Conservation (phyloP, 2,888 invertebrate genomes). For the Aleiodes alternator region DNA sequence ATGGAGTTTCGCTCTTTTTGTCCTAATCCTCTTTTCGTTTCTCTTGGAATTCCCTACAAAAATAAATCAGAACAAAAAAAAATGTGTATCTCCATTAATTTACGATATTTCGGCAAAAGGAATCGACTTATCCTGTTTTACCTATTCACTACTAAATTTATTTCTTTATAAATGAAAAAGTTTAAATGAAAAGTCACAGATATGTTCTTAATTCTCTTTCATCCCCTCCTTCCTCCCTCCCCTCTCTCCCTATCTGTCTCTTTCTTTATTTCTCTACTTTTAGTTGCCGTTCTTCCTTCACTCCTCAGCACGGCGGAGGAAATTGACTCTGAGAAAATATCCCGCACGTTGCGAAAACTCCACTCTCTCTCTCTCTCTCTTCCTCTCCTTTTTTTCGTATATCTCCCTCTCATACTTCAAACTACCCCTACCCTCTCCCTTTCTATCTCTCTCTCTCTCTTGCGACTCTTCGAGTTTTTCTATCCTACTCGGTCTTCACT, state of each 20-base stretch:
- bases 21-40: too few species aligned
- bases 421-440: too few species aligned
- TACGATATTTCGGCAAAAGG: too few species aligned
- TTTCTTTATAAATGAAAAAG: too few species aligned
- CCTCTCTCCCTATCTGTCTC: neutral
- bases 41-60: too few species aligned
- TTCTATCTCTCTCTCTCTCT: neutral
- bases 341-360: conserved; percentile 28
- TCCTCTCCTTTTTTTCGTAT: neutral
- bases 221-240: neutral
- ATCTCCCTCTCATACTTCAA: too few species aligned
- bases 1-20: too few species aligned
- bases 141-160: too few species aligned
- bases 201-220: neutral
- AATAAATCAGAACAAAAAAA: too few species aligned
- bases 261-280: neutral
- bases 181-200: neutral
- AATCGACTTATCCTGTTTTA: too few species aligned
- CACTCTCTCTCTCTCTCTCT: neutral
- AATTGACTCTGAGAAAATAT: conserved; percentile 15
- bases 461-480: conserved; percentile 15
- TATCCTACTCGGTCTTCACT: conserved; percentile 31
- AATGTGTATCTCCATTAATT: too few species aligned
- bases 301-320: conserved; percentile 27
- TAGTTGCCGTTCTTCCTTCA: conserved; percentile 50